Evolutionary conservation across 2,113 vertebrate species (phyloP).

Genomic region (Dasyurus viverrinus): DNA sequence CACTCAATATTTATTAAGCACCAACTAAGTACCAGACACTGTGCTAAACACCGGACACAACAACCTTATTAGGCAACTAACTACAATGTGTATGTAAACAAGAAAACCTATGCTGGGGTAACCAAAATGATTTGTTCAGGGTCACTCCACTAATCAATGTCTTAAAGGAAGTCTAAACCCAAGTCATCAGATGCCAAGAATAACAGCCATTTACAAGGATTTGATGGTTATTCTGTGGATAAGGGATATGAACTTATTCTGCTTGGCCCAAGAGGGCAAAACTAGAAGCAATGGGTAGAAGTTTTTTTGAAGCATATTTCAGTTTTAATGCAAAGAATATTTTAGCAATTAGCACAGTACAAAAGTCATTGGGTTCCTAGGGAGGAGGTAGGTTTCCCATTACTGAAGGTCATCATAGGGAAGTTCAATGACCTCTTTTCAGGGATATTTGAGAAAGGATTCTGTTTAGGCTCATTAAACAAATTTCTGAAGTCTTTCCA

Average conservation of each 20-base stretch:
- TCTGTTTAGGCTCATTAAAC: background rate
- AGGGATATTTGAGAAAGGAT: background rate
- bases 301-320: background rate
- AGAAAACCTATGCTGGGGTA: background rate
- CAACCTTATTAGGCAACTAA: background rate
- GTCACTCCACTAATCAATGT: background rate
- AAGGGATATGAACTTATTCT: background rate
- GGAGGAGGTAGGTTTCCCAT: background rate
- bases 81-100: background rate
- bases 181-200: background rate
- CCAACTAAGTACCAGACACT: background rate
- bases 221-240: background rate
- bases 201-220: background rate
- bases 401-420: background rate
- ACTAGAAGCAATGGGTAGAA: background rate
- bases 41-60: background rate
- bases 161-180: background rate
- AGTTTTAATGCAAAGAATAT: background rate
- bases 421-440: background rate
- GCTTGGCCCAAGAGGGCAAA: background rate
- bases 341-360: background rate
- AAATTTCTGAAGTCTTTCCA: background rate
- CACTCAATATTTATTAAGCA: background rate
- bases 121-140: background rate
- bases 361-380: background rate